These are phyloP conservation scores for Diglossa cyanea DNA, from an alignment of 2,797 vertebrate genomes.

Conservation along the genomic window DNA sequence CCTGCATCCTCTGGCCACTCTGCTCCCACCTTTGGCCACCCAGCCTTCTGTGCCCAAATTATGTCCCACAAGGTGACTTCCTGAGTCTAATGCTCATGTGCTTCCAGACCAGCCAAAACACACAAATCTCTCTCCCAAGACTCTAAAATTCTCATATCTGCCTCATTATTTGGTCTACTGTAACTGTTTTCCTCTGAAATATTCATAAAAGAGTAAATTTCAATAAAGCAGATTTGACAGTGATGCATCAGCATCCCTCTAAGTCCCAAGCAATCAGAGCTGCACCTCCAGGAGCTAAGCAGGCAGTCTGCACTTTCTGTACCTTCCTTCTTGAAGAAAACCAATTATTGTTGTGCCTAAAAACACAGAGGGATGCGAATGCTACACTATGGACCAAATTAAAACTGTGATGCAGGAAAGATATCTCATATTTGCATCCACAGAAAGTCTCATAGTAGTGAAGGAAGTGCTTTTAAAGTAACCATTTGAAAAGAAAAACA, in stretches of 20 bases:
- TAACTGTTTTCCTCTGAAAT: background rate
- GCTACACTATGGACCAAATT: background rate
- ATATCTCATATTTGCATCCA: background rate
- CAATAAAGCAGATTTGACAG: background rate
- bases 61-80: accelerated
- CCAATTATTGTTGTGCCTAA: background rate
- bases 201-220: background rate
- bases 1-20: background rate
- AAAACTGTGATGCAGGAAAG: background rate
- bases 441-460: background rate
- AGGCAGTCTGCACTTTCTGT: background rate
- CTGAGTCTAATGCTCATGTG: accelerated
- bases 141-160: accelerated
- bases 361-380: background rate
- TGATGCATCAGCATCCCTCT: background rate
- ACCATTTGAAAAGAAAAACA: background rate
- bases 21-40: background rate
- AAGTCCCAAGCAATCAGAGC: background rate
- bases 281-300: background rate
- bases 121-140: background rate
- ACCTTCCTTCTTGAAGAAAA: background rate
- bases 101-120: background rate
- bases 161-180: background rate
- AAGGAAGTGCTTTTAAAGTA: background rate
- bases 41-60: background rate